Conservation (phyloP, 1,140 invertebrate genomes). For the Macrostomum lignano region DNA sequence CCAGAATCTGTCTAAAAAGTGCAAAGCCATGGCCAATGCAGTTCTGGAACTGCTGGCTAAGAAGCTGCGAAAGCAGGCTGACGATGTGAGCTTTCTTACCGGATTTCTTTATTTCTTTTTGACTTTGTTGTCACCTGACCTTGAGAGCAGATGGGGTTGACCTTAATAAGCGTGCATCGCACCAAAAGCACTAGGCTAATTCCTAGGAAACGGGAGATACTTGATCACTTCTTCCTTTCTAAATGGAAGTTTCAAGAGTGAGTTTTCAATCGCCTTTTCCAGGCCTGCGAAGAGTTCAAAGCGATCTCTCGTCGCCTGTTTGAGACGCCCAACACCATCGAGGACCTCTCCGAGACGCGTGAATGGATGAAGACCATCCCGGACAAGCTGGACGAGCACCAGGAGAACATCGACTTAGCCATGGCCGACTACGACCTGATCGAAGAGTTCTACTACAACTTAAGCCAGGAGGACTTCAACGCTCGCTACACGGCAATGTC, state of each 20-base stretch:
- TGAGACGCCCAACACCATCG: constrained; percentile 37
- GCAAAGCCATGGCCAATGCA: constrained; percentile 34
- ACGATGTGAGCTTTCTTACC: constrained; percentile 17
- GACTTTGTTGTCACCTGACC: too few species aligned
- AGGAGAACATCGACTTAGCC: constrained; percentile 24
- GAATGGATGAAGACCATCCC: constrained; percentile 49
- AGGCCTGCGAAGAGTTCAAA: constrained; percentile 25
- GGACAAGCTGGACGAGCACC: constrained; percentile 31
- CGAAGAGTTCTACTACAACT: constrained; percentile 28
- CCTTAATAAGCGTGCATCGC: too few species aligned
- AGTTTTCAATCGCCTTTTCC: too few species aligned
- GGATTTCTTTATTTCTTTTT: constrained; percentile 2
- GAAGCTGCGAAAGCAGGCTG: constrained; percentile 23
- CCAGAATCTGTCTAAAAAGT: constrained; percentile 33
- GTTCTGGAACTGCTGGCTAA: constrained; percentile 35
- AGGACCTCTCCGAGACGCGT: constrained; percentile 40
- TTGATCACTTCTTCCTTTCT: too few species aligned
- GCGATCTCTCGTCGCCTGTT: constrained; percentile 25
- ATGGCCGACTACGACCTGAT: constrained; percentile 27
- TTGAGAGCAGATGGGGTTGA: too few species aligned
- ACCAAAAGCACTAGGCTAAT: too few species aligned
- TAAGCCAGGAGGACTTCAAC: constrained; percentile 26
- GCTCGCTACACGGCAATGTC: constrained; percentile 25
- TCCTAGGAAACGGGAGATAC: too few species aligned
- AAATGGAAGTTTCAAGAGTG: too few species aligned